These are phyloP conservation scores for Synchiropus splendidus DNA, from an alignment of 2,113 vertebrate species.

Conservation along the genomic window DNA sequence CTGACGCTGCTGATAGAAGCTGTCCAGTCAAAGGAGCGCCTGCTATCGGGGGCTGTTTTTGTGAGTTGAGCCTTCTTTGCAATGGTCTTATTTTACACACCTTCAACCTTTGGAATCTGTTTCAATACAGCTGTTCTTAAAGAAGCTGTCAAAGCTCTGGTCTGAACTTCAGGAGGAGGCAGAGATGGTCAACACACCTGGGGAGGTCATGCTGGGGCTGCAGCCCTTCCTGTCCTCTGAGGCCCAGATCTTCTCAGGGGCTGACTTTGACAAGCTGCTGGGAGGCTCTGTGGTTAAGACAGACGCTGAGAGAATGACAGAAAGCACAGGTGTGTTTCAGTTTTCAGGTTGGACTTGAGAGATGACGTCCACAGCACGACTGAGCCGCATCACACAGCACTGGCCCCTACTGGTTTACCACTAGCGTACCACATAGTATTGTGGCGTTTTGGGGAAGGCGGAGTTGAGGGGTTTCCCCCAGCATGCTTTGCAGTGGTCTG, in stretches of 20 bases:
- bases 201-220: conserved; percentile 62
- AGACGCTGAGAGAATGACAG: conserved; percentile 67
- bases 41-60: conserved; percentile 75
- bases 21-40: conserved; percentile 62
- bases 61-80: conserved; percentile 74
- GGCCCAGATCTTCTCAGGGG: conserved; percentile 63
- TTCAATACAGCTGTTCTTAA: conserved; percentile 80
- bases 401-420: too few species aligned
- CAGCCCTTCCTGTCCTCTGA: conserved; percentile 63
- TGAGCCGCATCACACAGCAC: too few species aligned
- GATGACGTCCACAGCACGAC: too few species aligned
- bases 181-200: conserved; percentile 71
- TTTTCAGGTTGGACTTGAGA: too few species aligned
- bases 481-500: too few species aligned
- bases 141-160: conserved; percentile 74
- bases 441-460: too few species aligned
- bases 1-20: conserved; percentile 67
- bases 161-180: conserved; percentile 75
- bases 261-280: conserved; percentile 59
- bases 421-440: too few species aligned
- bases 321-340: conserved; percentile 73
- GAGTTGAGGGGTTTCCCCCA: too few species aligned
- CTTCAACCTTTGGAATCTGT: not conserved
- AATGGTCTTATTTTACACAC: too few species aligned
- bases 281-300: conserved; percentile 71